phyloP scores from a whole-genome alignment of 2,113 vertebrate species.

The Patagioenas fasciata region DNA sequence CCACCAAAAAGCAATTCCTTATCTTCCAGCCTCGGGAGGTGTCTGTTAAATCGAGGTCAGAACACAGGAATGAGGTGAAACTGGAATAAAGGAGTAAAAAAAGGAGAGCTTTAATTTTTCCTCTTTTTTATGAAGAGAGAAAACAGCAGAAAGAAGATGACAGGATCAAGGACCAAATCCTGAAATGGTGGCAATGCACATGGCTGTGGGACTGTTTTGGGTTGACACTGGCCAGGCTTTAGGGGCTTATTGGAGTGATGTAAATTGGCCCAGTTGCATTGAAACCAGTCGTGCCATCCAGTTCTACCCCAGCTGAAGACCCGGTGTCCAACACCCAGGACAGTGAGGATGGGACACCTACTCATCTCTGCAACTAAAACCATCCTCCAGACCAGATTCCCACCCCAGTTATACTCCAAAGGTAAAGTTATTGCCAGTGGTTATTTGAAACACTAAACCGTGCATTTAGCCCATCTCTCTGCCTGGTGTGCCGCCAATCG shows the following conservation, averaged over 20 bases:
- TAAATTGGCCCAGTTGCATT: neutral
- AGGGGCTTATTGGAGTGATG: neutral
- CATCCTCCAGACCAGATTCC: neutral
- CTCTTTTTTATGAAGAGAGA: neutral
- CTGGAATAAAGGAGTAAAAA: neutral
- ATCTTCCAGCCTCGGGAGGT: neutral
- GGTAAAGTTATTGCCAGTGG: conserved; percentile 20
- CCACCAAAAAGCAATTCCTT: conserved; percentile 18
- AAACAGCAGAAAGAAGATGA: conserved; percentile 13
- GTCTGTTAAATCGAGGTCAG: neutral
- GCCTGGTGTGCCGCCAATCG: neutral
- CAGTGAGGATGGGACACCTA: neutral
- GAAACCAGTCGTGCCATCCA: neutral
- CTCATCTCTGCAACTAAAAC: neutral
- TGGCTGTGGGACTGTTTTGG: neutral
- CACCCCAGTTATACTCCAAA: neutral
- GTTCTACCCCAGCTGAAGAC: neutral
- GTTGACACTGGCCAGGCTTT: neutral
- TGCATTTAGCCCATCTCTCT: neutral
- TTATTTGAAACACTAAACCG: neutral
- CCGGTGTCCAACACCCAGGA: neutral
- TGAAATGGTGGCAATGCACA: neutral
- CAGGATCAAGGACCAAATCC: neutral
- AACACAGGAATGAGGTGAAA: neutral
- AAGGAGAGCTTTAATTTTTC: neutral